Conservation (phyloP, 2,797 vertebrate genomes). For the Microctenopoma lineatum region DNA sequence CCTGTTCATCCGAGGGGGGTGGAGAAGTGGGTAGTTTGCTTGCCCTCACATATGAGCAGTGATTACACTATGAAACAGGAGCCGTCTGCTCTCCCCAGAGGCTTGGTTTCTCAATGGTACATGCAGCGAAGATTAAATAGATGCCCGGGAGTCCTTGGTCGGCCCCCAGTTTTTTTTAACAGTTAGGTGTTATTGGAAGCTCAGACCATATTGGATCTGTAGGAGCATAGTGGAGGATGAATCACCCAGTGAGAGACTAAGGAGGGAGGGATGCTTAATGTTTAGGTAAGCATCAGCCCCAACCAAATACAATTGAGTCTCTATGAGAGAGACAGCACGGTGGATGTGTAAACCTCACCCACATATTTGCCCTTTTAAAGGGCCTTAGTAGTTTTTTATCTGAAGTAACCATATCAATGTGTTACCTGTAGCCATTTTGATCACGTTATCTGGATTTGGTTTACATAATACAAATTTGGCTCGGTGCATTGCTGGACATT, state of each 20-base stretch:
- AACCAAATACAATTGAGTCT: conserved; percentile 27
- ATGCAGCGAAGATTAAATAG: conserved; percentile 65
- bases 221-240: conserved; percentile 44
- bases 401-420: not conserved
- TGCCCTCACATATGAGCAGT: conserved; percentile 61
- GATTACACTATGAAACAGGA: conserved; percentile 64
- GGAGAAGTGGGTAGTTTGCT: conserved; percentile 46
- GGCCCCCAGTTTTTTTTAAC: conserved; percentile 45
- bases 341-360: conserved; percentile 20
- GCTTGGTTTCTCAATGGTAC: conserved; percentile 53
- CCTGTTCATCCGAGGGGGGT: conserved; percentile 36
- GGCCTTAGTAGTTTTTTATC: not conserved
- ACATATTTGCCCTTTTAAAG: conserved; percentile 4
- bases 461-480: not conserved
- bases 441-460: not conserved
- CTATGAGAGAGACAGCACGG: conserved; percentile 17
- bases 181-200: conserved; percentile 62
- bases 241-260: conserved; percentile 38
- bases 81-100: conserved; percentile 62
- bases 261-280: conserved; percentile 21
- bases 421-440: not conserved
- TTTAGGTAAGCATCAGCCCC: conserved; percentile 23
- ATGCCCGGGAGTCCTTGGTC: conserved; percentile 53
- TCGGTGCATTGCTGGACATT: not conserved
- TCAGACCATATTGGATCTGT: conserved; percentile 43